Evolutionary conservation across 1,140 invertebrate genomes (phyloP).

Genomic region (Solenopsis invicta): DNA sequence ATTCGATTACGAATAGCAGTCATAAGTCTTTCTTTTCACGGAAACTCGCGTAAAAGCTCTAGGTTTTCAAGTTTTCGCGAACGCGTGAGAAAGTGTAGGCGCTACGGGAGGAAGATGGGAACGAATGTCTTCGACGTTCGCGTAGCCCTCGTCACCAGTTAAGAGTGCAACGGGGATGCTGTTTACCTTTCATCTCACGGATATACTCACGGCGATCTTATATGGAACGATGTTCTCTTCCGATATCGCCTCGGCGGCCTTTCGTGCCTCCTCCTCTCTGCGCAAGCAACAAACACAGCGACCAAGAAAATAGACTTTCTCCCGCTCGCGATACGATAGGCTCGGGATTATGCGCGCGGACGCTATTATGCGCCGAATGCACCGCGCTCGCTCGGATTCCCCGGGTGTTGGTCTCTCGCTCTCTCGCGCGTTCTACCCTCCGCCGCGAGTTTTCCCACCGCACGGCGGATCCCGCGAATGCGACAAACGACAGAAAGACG

Average conservation of each 20-base stretch:
- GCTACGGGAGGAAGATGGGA: background rate
- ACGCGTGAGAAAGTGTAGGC: background rate
- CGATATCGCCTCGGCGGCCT: conserved; percentile 80
- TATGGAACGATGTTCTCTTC: conserved; percentile 85
- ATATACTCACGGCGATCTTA: conserved; percentile 84
- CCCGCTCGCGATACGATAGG: conserved; percentile 15
- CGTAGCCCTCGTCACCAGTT: background rate
- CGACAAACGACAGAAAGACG: conserved; percentile 54
- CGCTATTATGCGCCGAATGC: conserved; percentile 22
- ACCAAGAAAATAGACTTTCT: conserved; percentile 56
- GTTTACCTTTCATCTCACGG: conserved; percentile 49
- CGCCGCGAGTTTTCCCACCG: conserved; percentile 1
- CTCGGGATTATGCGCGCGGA: conserved; percentile 24
- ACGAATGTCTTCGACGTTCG: background rate
- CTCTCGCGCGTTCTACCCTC: conserved; percentile 18
- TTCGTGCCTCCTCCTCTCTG: conserved; percentile 82
- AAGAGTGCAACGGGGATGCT: conserved; percentile 13
- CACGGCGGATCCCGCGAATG: conserved; percentile 57
- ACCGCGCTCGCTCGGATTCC: conserved; percentile 11
- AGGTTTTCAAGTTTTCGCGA: background rate
- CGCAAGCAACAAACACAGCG: conserved; percentile 73
- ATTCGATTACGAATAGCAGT: too few species aligned
- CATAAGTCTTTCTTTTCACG: background rate
- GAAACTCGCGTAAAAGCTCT: conserved; percentile 3
- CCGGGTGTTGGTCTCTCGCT: conserved; percentile 36